These are phyloP conservation scores for Phylloscopus trochiloides DNA, from an alignment of 2,113 vertebrate species.

Conservation along the genomic window DNA sequence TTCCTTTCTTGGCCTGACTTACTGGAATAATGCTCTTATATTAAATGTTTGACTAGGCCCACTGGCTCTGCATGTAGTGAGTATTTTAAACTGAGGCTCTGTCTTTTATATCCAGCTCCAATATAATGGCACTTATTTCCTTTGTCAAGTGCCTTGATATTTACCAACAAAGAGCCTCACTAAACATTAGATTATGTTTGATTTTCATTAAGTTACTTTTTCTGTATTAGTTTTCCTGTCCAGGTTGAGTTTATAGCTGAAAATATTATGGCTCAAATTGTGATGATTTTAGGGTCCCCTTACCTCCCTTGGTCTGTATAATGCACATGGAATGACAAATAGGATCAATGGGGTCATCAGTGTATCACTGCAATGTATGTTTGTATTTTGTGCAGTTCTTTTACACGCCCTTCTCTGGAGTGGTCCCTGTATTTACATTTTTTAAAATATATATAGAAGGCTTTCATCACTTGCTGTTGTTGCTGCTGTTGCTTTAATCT, in stretches of 20 bases:
- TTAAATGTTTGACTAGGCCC: neutral
- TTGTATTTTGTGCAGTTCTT: neutral
- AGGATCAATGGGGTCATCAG: neutral
- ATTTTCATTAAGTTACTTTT: neutral
- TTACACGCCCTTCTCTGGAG: neutral
- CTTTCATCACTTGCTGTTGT: neutral
- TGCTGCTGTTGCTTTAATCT: neutral
- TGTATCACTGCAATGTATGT: neutral
- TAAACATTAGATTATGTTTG: neutral
- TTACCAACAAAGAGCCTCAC: neutral
- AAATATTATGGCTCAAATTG: neutral
- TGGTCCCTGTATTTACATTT: neutral
- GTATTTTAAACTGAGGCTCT: neutral
- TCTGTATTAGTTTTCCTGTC: neutral
- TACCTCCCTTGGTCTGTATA: neutral
- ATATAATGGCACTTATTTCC: neutral
- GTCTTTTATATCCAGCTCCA: neutral
- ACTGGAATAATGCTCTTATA: neutral
- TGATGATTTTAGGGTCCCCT: neutral
- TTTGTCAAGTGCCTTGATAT: neutral
- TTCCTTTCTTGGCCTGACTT: neutral
- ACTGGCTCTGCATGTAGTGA: neutral
- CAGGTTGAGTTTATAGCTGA: neutral
- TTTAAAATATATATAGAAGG: neutral
- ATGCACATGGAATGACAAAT: neutral